phyloP scores from a whole-genome alignment of 2,113 vertebrate genomes.

The Regulus satrapa region DNA sequence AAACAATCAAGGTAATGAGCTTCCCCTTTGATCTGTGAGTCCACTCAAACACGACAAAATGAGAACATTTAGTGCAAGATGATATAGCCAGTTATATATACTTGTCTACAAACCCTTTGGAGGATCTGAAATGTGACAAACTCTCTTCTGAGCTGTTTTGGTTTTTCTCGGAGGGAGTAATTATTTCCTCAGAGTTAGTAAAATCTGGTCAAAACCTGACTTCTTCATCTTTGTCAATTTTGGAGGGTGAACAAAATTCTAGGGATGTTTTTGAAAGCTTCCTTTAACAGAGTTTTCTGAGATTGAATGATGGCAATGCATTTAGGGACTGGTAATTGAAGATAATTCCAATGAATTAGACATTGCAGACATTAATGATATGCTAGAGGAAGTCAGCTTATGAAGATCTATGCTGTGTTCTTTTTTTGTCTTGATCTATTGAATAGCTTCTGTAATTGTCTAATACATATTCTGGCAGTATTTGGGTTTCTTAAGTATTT shows the following conservation, averaged over 20 bases:
- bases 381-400: background rate
- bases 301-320: background rate
- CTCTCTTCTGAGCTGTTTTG: background rate
- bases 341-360: constrained; percentile 28
- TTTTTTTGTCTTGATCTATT: constrained; percentile 30
- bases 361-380: background rate
- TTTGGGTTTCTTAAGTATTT: constrained; percentile 36
- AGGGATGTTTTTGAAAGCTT: background rate
- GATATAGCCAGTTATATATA: background rate
- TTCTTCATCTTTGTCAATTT: background rate
- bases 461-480: constrained; percentile 9
- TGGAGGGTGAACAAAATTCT: background rate
- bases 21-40: background rate
- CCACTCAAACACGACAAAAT: background rate
- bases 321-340: constrained; percentile 42
- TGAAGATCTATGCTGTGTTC: background rate
- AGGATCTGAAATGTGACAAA: background rate
- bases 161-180: background rate
- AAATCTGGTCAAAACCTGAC: background rate
- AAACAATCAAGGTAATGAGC: background rate
- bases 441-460: constrained; percentile 29
- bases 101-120: background rate
- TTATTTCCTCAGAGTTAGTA: background rate
- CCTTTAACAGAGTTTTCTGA: background rate
- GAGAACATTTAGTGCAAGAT: background rate